Base-by-base conservation (phyloP, 2,797 vertebrate genomes). In the Tolypeutes matacus region DNA sequence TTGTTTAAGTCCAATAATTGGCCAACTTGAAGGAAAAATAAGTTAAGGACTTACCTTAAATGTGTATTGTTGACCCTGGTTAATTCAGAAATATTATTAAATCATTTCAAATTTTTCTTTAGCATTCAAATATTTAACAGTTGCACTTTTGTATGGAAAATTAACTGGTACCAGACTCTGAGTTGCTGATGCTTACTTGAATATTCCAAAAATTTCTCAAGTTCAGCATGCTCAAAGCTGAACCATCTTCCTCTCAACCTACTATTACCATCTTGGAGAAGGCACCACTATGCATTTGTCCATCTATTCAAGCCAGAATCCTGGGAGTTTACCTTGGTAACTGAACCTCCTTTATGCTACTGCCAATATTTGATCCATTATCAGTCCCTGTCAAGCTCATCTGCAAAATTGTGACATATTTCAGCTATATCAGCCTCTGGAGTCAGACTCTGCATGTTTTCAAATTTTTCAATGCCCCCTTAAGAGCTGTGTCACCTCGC, bases 61-160 rank as follows among this genome's bases (percentile, higher is more conserved):
- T 86, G 67, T 83, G n/a, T 11, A 46, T 53, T 62, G n/a, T 94
- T 58, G 29, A 91, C 23, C 94, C 56, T 62, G 51, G 65, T 58
- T 95, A 83, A 93, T 58, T 85, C 36, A 29, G 42, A 77, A 14
- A 75, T n/a, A 64, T 65, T 69, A 82, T 56, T 73, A 83, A 83
- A 78, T 89, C 34, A 69, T 75, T 64, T 65, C 49, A 13, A 87
- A 23, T 29, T 76, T 90, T 82, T 56, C 12, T 60, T 88, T 62
- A 34, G 27, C n/a, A 39, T 75, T 86, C 51, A 69, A 85, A 77
- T 86, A 36, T 36, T 29, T 80, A 82, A 58, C 53, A 53, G 36
- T 36, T 5, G 7, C 86, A 39, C 7, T 75, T 93, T 89, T 72
- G 29, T 58, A 51, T 73, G 49, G 34, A 72, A 85, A 64, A 2